Evolutionary conservation across 2,888 invertebrate genomes (phyloP).

Genomic region (Sinelater perroti): DNA sequence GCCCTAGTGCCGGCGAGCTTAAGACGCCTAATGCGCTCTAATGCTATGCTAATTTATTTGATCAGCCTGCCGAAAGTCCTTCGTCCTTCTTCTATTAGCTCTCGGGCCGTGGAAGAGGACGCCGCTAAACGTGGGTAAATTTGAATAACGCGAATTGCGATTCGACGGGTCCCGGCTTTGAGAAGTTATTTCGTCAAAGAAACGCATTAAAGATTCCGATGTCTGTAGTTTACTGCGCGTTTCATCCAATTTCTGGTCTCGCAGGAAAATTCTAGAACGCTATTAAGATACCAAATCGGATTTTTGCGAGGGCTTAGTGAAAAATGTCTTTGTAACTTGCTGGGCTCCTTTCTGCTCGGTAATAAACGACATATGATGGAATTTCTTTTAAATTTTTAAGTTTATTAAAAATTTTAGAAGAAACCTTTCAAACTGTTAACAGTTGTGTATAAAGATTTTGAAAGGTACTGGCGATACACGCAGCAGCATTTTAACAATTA

Average conservation of each 20-base stretch:
- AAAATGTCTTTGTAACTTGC: too few species aligned
- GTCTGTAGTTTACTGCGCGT: constrained; percentile 8
- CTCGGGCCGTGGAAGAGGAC: constrained; percentile 2
- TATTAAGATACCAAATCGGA: background rate
- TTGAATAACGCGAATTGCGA: constrained; percentile 4
- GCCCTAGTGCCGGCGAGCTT: constrained; percentile 32
- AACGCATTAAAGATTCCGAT: constrained; percentile 4
- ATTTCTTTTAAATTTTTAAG: too few species aligned
- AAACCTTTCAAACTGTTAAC: too few species aligned
- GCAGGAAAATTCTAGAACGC: background rate
- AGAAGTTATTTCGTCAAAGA: constrained; percentile 13
- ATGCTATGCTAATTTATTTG: constrained; percentile 21
- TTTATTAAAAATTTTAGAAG: too few species aligned
- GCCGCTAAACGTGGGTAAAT: background rate
- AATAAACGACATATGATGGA: too few species aligned
- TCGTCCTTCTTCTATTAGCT: constrained; percentile 8
- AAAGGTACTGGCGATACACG: too few species aligned
- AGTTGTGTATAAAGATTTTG: too few species aligned
- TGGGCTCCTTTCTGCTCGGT: too few species aligned
- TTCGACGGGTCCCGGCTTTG: constrained; percentile 10
- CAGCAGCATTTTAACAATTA: too few species aligned
- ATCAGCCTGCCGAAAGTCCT: constrained; percentile 9
- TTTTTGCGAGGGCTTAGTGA: too few species aligned
- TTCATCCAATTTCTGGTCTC: background rate
- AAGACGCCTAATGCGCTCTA: constrained; percentile 8